Evolutionary conservation across 2,113 vertebrate species (phyloP), one percentile per base, ranked within the genome.

Genomic region (Pomatorhinus ruficollis): DNA sequence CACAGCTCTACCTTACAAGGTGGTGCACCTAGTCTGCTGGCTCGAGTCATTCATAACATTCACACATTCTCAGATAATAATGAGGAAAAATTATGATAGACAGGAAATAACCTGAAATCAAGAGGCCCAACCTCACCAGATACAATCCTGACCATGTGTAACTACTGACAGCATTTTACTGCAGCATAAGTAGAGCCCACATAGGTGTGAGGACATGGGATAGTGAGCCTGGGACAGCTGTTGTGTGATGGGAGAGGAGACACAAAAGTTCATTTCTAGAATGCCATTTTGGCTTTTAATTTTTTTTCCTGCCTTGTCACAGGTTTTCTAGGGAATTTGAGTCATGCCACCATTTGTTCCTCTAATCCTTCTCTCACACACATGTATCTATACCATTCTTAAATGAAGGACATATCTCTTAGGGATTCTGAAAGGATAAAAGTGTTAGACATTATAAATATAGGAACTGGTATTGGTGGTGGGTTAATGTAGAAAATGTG

Each of bases 101-200:
- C 4, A 56, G 30, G 15, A 78, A 93, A 82, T 8, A 6, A 31
- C 2, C 14, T 76, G 27, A 3, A 91, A 89, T 19, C 42, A 68
- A 60, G 53, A 31, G n/a, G 9, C 5, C 53, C 89, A 10, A 69
- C 16, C 22, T 57, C 25, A 40, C 6, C n/a, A 87, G 47, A 31
- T 11, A 22, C 21, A 35, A 39, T 39, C 0, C 50, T 33, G 47
- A 59, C 22, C 1, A 0, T 3, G 6, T n/a, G 33, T 19, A 54
- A 35, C 39, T 77, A 17, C 1, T 75, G 52, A 17, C 33, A 68
- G 33, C 25, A 45, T 37, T 69, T 40, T 8, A 28, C 40, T 60
- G 37, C 49, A 68, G 30, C 21, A 15, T 16, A 54, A 59, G 5
- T 5, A 45, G 23, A 54, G 57, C 56, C 23, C 35, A 27, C 33